Evolutionary conservation across 2,888 invertebrate species (phyloP), one percentile per base, ranked within the genome.

Genomic region (Folsomia candida): DNA sequence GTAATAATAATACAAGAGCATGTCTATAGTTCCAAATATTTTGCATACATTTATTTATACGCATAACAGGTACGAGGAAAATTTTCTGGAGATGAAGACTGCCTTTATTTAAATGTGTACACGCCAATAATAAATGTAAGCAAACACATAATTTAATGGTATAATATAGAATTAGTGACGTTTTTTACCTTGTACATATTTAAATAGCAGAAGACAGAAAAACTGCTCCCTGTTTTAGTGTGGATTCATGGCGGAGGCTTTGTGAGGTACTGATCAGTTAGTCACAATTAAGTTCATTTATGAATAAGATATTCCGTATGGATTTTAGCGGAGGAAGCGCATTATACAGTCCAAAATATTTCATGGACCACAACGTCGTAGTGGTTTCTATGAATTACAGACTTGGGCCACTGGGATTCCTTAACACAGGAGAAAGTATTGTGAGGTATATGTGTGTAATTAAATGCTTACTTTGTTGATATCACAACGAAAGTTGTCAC

Each of bases 1-100:
- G n/a, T n/a, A n/a, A n/a, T n/a, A n/a, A n/a, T n/a, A n/a, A n/a
- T n/a, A n/a, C n/a, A n/a, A n/a, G n/a, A n/a, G n/a, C n/a, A n/a
- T n/a, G n/a, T n/a, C n/a, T n/a, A n/a, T n/a, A n/a, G n/a, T n/a
- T n/a, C n/a, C n/a, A n/a, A n/a, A n/a, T n/a, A n/a, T n/a, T n/a
- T n/a, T n/a, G n/a, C n/a, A n/a, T n/a, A n/a, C n/a, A n/a, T n/a
- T n/a, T n/a, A n/a, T n/a, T n/a, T n/a, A n/a, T n/a, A n/a, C n/a
- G n/a, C n/a, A n/a, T n/a, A n/a, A n/a, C n/a, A n/a, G n/a, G n/a
- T n/a, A n/a, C 68, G 67, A 6, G 73, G 63, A 11, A 51, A 64
- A 26, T 24, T 70, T 20, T 54, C 54, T 1, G 74, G 76, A 14
- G 47, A 27, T 1, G 76, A 75, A 66, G 61, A 68, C 57, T 69